Percentiles rank a stretch among this genome's conserved stretches.
Evolutionary conservation across 1,140 invertebrate species (phyloP).

Genomic region (Drosophila melanica): DNA sequence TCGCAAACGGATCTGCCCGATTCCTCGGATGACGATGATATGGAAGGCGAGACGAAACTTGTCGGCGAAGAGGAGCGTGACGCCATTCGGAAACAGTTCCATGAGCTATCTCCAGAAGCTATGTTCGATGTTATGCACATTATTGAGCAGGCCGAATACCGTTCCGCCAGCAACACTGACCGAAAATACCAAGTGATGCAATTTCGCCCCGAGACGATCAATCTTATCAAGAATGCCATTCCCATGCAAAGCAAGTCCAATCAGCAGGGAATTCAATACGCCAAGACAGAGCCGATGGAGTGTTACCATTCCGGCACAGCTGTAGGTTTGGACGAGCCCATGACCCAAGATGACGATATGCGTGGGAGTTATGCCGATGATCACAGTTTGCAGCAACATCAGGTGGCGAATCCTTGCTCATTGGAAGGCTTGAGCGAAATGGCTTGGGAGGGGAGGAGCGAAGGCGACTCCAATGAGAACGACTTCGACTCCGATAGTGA

Average conservation of each 20-base stretch:
- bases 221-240: constrained; percentile 10
- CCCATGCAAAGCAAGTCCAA: not conserved
- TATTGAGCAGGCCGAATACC: constrained; percentile 9
- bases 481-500: not conserved
- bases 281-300: too few relatives aligned
- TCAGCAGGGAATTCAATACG: not conserved
- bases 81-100: constrained; percentile 10
- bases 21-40: constrained; percentile 11
- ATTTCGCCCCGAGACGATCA: constrained; percentile 6
- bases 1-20: constrained; percentile 3
- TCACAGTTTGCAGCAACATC: not conserved
- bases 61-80: not conserved
- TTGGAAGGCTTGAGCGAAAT: too few relatives aligned
- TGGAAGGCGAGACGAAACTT: not conserved
- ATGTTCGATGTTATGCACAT: constrained; percentile 22
- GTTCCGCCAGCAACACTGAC: not conserved
- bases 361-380: not conserved
- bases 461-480: not conserved
- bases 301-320: too few relatives aligned
- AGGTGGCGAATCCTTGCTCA: not conserved
- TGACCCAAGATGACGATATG: not conserved
- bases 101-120: not conserved
- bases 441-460: too few relatives aligned
- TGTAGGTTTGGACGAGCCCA: not conserved
- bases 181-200: constrained; percentile 11